Conservation (phyloP, 2,113 vertebrate genomes). For the Poeciliopsis prolifica region DNA sequence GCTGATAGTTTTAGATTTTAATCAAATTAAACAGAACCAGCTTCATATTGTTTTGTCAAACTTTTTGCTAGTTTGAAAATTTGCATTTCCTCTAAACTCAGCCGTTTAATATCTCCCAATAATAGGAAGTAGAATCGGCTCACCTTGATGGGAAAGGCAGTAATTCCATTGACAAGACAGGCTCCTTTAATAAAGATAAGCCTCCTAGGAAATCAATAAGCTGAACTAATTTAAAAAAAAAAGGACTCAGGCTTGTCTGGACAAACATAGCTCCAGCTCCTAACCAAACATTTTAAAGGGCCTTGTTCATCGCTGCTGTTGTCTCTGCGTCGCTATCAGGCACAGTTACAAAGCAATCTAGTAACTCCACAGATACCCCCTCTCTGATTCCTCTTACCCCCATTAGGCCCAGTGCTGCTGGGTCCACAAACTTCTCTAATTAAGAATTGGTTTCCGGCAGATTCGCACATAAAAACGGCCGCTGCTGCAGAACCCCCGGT, state of each 20-base stretch:
- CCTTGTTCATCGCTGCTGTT: constrained; percentile 14
- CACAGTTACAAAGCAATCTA: constrained; percentile 25
- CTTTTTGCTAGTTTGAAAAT: constrained; percentile 17
- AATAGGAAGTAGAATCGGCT: constrained; percentile 63
- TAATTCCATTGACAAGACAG: constrained; percentile 60
- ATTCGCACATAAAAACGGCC: constrained; percentile 69
- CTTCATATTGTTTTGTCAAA: constrained; percentile 17
- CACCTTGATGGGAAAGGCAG: constrained; percentile 53
- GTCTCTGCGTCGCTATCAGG: constrained; percentile 27
- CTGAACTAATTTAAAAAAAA: constrained; percentile 55
- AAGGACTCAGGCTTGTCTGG: constrained; percentile 40
- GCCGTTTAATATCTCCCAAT: constrained; percentile 36
- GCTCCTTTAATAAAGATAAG: constrained; percentile 69
- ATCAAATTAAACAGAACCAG: not conserved
- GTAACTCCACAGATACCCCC: constrained; percentile 40
- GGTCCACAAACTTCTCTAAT: constrained; percentile 77
- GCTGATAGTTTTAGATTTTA: not conserved
- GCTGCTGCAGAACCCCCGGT: constrained; percentile 53
- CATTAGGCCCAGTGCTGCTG: constrained; percentile 53
- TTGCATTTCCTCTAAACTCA: constrained; percentile 40
- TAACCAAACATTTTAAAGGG: constrained; percentile 39
- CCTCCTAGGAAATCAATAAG: constrained; percentile 65
- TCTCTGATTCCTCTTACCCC: constrained; percentile 48
- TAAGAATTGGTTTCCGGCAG: constrained; percentile 75
- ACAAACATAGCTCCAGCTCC: constrained; percentile 38